A percentile compares a stretch with the other conserved stretches of the same genome.
These are phyloP conservation scores for Sminthurinus aureus DNA, from an alignment of 2,888 invertebrate genomes.

Conservation along the genomic window DNA sequence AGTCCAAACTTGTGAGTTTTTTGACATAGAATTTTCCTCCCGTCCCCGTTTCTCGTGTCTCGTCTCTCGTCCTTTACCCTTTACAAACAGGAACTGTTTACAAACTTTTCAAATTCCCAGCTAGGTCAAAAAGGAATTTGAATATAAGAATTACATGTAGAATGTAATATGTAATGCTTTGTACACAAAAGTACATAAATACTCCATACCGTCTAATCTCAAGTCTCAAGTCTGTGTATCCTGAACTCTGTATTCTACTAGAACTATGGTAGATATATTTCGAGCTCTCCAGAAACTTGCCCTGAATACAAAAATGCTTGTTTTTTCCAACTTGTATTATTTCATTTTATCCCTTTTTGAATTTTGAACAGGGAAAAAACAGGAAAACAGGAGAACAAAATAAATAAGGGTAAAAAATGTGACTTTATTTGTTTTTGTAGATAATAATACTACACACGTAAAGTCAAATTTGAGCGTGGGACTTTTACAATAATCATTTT, in stretches of 20 bases:
- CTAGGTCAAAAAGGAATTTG: constrained; percentile 19
- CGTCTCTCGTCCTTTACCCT: no score
- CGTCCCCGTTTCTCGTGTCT: background rate
- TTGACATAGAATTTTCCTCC: background rate
- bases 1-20: background rate
- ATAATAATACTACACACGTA: no score
- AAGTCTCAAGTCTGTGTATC: no score
- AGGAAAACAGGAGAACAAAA: background rate
- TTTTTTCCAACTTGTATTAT: background rate
- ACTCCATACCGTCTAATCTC: no score
- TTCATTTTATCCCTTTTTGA: background rate
- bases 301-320: background rate
- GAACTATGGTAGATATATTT: no score
- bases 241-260: no score
- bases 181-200: no score
- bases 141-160: background rate
- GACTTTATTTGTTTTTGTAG: no score
- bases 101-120: constrained; percentile 5
- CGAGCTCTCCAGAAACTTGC: background rate
- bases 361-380: background rate
- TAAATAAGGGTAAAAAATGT: no score
- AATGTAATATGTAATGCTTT: no score
- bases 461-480: background rate
- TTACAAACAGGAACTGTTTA: no score
- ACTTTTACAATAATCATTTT: background rate